Evolutionary conservation across 1,140 invertebrate species (phyloP), one percentile per base, ranked within the genome.

Genomic region (Megathymus violae): DNA sequence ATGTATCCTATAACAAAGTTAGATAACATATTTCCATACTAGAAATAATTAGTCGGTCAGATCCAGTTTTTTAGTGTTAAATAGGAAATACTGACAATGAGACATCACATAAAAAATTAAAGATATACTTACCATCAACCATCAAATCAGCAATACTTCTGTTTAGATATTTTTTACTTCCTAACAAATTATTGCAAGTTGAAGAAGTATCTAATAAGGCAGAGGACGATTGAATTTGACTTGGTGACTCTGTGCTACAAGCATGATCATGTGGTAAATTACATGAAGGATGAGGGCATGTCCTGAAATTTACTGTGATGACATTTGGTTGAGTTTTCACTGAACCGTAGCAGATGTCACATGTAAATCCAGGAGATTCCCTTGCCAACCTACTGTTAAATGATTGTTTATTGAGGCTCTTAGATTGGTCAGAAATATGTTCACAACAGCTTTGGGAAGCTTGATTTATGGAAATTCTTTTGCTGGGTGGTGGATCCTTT

Each of bases 401-500:
- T 1, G 44, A 47, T 58, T 64, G 64, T 40, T 64, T 69, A 38
- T 54, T 64, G 22, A 43, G 51, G n/a, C 62, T 40, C 22, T 64
- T 73, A 4, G 58, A 11, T 41, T 40, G 36, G 3, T 14, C 11
- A n/a, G n/a, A n/a, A 15, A 13, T 6, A 7, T 52, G 16, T 40
- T 40, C 17, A 6, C 11, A 54, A 15, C 25, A 3, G 6, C 3
- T 43, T 43, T 61, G 59, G 16, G 9, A 46, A 19, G n/a, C 7
- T 52, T 17, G 1, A 36, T 40, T 19, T 16, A 48, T 51, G 9
- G 14, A 38, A 6, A 48, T 41, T 2, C 16, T 34, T 62, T 17
- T 50, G 5, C 44, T 48, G 14, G 38, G 66, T 41, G 83, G 83
- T 36, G 80, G 74, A 7, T 73, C 71, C 15, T 58, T 62, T 16